A percentile compares a stretch with the other conserved stretches of the same genome.
phyloP scores from a whole-genome alignment of 2,888 invertebrate species.

The Pollenia labialis region DNA sequence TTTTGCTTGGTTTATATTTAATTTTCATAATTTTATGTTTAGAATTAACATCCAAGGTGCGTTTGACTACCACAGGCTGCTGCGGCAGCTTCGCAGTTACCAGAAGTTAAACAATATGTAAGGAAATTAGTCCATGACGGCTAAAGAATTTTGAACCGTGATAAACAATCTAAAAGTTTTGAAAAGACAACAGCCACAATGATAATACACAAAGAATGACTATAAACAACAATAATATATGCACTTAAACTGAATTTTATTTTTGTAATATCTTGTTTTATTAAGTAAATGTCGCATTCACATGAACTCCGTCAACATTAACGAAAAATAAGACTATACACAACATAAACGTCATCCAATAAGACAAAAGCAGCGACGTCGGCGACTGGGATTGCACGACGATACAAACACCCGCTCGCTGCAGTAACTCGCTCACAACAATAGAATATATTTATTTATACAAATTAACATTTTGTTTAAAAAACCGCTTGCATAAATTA shows the following conservation, averaged over 20 bases:
- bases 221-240: constrained; percentile 46
- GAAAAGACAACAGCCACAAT: constrained; percentile 22
- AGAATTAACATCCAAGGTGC: background rate
- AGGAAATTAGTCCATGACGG: background rate
- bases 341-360: constrained; percentile 27
- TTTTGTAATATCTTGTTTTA: constrained; percentile 55
- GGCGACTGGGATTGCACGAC: constrained; percentile 27
- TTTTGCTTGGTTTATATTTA: constrained; percentile 3
- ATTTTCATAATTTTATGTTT: constrained; percentile 1
- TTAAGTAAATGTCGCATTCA: constrained; percentile 72
- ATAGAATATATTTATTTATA: background rate
- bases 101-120: background rate
- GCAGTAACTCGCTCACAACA: background rate
- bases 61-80: background rate
- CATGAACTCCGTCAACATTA: constrained; percentile 67
- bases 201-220: constrained; percentile 10
- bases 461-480: background rate
- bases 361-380: constrained; percentile 24
- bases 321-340: constrained; percentile 16
- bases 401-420: constrained; percentile 28
- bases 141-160: background rate
- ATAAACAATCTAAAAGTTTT: background rate
- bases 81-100: background rate
- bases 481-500: constrained; percentile 13
- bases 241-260: constrained; percentile 50